These are phyloP conservation scores for Heptranchias perlo DNA, from an alignment of 2,113 vertebrate genomes.

Conservation along the genomic window DNA sequence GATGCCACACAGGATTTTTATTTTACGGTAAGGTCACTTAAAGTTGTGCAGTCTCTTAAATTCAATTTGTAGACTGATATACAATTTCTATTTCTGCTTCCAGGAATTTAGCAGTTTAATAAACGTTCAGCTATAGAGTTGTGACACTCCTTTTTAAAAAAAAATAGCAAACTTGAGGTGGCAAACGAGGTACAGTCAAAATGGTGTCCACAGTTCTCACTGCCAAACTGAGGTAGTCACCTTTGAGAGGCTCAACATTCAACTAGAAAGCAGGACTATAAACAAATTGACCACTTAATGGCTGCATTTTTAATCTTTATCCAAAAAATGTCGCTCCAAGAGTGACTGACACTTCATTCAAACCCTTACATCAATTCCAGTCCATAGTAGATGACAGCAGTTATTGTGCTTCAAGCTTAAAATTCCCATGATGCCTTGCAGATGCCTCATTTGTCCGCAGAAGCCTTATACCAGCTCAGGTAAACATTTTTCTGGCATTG, in stretches of 20 bases:
- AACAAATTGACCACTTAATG: constrained; percentile 61
- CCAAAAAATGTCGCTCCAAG: constrained; percentile 39
- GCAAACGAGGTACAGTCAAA: constrained; percentile 52
- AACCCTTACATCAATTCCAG: constrained; percentile 43
- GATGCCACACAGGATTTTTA: constrained; percentile 60
- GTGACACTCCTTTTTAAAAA: neutral
- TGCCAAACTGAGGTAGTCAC: constrained; percentile 82
- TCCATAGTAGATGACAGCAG: constrained; percentile 60
- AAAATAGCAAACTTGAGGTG: constrained; percentile 51
- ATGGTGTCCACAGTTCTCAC: constrained; percentile 70
- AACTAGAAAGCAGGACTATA: constrained; percentile 67
- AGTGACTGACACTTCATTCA: constrained; percentile 46
- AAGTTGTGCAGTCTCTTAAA: constrained; percentile 37
- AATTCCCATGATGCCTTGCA: constrained; percentile 50
- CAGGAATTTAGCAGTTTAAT: constrained; percentile 34
- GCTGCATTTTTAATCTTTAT: constrained; percentile 53
- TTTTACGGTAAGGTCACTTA: constrained; percentile 92
- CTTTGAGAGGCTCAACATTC: constrained; percentile 70
- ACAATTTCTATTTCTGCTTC: constrained; percentile 18
- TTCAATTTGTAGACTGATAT: neutral
- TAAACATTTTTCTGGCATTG: constrained; percentile 31
- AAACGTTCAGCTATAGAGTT: neutral
- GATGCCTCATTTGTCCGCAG: constrained; percentile 48
- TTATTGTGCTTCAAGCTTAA: constrained; percentile 56
- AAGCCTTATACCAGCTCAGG: constrained; percentile 64